phyloP scores from a whole-genome alignment of 30 jellyfish, hydroid and myxozoan species.

The Clytia hemisphaerica region DNA sequence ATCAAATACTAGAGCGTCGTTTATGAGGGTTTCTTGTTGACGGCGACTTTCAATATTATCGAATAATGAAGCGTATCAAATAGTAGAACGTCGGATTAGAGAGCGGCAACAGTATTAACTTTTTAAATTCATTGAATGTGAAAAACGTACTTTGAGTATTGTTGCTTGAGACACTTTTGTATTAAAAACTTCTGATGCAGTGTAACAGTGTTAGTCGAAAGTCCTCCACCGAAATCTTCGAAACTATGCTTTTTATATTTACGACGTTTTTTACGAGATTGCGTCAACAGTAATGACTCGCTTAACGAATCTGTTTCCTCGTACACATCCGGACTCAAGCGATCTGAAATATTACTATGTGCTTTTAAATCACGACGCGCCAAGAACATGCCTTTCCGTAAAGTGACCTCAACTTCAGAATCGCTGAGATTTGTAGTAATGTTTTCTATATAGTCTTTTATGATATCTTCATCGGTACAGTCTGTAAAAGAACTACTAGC shows the following conservation, averaged over 20 bases:
- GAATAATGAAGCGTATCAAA: too few species aligned
- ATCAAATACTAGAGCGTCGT: too few species aligned
- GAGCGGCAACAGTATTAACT: too few species aligned
- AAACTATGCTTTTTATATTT: slow-evolving; percentile 16
- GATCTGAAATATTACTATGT: slow-evolving; percentile 20
- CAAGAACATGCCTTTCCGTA: slow-evolving; percentile 44
- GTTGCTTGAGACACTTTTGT: too few species aligned
- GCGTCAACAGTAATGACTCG: slow-evolving; percentile 33
- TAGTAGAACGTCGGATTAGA: too few species aligned
- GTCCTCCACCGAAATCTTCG: too few species aligned
- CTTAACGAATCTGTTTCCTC: slow-evolving; percentile 92
- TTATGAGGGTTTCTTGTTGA: too few species aligned
- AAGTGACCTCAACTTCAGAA: slow-evolving; percentile 72
- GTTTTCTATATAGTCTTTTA: slow-evolving; percentile 74
- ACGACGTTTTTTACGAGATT: slow-evolving; percentile 17
- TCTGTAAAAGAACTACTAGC: slow-evolving; percentile 61
- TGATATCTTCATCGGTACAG: slow-evolving; percentile 75
- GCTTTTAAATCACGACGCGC: slow-evolving; percentile 26
- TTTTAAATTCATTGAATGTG: too few species aligned
- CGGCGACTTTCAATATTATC: too few species aligned
- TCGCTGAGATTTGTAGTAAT: slow-evolving; percentile 58
- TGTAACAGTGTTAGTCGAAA: too few species aligned
- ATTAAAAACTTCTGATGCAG: too few species aligned
- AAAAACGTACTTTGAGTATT: too few species aligned
- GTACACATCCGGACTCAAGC: slow-evolving; percentile 81